Conservation (phyloP, 2,888 invertebrate species). For the Catocala sponsa region DNA sequence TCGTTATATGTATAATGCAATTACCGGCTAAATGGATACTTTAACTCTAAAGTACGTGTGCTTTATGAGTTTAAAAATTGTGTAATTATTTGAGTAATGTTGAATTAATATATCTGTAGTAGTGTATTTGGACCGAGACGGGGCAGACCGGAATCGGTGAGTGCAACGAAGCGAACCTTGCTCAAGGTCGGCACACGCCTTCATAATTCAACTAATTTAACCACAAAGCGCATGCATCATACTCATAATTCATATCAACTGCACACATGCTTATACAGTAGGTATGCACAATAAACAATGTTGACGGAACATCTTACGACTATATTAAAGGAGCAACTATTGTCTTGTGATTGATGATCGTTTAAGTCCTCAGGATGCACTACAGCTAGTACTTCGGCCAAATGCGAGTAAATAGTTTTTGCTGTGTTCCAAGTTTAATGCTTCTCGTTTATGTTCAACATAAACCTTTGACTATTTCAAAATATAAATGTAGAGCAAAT, state of each 20-base stretch:
- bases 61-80: conserved; percentile 31
- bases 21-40: conserved; percentile 16
- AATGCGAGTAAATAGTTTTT: too few species aligned
- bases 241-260: conserved; percentile 29
- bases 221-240: conserved; percentile 51
- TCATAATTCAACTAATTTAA: conserved; percentile 63
- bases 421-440: too few species aligned
- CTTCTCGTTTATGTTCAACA: too few species aligned
- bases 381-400: too few species aligned
- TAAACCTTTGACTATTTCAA: too few species aligned
- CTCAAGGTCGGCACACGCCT: conserved; percentile 78
- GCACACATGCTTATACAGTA: conserved; percentile 13
- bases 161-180: conserved; percentile 70
- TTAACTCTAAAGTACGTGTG: conserved; percentile 9
- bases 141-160: conserved; percentile 74
- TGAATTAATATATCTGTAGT: conserved; percentile 68
- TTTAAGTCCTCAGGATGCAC: too few species aligned
- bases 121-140: conserved; percentile 72
- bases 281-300: conserved; percentile 22
- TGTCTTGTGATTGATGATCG: not conserved
- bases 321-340: too few species aligned
- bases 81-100: conserved; percentile 57
- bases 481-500: too few species aligned
- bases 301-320: not conserved
- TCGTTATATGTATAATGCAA: conserved; percentile 20